A percentile compares a stretch with the other conserved stretches of the same genome.
phyloP scores from a whole-genome alignment of 2,113 vertebrate species.

The Zosterops lateralis region DNA sequence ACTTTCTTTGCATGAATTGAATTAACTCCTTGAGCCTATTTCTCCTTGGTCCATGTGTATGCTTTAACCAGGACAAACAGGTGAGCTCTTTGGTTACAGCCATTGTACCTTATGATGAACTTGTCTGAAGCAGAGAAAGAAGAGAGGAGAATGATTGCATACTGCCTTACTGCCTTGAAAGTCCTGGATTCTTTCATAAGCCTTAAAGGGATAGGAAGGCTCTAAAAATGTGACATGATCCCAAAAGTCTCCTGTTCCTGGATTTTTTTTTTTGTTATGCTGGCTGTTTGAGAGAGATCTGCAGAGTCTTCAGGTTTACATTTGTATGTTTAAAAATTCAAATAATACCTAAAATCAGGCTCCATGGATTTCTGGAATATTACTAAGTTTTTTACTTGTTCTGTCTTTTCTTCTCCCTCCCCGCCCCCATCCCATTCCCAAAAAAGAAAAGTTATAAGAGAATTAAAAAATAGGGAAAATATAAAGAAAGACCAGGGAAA shows the following conservation, averaged over 20 bases:
- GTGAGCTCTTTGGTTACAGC: not conserved
- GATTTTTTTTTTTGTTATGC: not conserved
- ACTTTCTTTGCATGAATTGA: not conserved
- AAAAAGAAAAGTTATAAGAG: not conserved
- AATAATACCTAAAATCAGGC: not conserved
- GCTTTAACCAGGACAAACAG: not conserved
- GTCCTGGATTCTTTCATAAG: not conserved
- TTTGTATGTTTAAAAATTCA: not conserved
- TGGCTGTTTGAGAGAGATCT: not conserved
- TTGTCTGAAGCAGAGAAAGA: not conserved
- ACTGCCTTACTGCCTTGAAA: not conserved
- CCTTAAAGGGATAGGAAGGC: not conserved
- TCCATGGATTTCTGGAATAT: not conserved
- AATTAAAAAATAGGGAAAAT: not conserved
- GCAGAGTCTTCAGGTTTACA: not conserved
- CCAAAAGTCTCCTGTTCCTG: not conserved
- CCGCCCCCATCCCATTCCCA: fast-evolving
- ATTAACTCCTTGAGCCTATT: not conserved
- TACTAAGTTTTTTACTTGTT: not conserved
- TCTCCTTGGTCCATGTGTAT: not conserved
- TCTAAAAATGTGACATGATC: not conserved
- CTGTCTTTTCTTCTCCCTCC: not conserved
- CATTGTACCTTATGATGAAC: not conserved
- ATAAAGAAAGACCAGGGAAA: not conserved
- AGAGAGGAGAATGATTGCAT: not conserved